Conservation (phyloP, 2,113 vertebrate genomes). For the Heterochromis multidens region DNA sequence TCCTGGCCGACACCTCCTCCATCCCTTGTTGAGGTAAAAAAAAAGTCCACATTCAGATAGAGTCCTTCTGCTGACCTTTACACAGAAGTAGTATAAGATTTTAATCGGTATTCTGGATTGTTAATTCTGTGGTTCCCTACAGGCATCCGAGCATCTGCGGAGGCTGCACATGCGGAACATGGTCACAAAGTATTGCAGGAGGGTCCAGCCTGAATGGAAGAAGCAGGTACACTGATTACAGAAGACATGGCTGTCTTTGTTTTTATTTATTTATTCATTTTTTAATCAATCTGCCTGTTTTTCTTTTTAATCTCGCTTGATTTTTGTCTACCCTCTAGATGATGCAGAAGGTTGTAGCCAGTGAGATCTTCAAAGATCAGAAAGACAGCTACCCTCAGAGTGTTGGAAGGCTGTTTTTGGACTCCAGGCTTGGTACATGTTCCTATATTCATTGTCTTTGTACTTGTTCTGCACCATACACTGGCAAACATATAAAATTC, state of each 20-base stretch:
- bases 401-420: slow-evolving; percentile 91
- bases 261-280: neutral
- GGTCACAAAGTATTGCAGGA: slow-evolving; percentile 89
- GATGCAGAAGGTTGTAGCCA: slow-evolving; percentile 93
- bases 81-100: neutral
- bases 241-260: neutral
- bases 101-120: neutral
- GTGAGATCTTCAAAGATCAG: slow-evolving; percentile 92
- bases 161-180: slow-evolving; percentile 88
- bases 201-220: slow-evolving; percentile 94
- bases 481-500: neutral
- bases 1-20: slow-evolving; percentile 89
- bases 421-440: slow-evolving; percentile 86
- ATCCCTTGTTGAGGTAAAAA: slow-evolving; percentile 81
- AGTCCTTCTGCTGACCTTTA: neutral
- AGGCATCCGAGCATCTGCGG: slow-evolving; percentile 87
- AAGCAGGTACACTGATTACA: slow-evolving; percentile 81
- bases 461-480: neutral
- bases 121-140: neutral
- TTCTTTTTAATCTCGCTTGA: neutral
- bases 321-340: slow-evolving; percentile 74
- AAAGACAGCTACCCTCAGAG: slow-evolving; percentile 95
- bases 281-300: neutral
- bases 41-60: neutral
- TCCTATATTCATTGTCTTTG: neutral